A percentile compares a stretch with the other conserved stretches of the same genome.
Evolutionary conservation across 2,888 invertebrate genomes (phyloP).

Genomic region (Eretmocerus hayati): DNA sequence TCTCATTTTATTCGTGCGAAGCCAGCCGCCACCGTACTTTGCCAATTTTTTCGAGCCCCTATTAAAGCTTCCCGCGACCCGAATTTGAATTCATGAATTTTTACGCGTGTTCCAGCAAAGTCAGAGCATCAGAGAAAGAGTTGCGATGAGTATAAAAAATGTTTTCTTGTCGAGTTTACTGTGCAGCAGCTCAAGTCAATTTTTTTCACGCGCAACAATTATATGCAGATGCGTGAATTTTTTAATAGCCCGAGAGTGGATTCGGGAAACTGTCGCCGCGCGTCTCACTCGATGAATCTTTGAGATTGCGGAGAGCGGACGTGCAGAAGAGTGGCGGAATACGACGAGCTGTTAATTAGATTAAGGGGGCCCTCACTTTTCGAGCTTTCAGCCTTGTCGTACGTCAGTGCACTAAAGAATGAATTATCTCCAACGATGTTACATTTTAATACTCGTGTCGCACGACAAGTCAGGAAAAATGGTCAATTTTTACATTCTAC

Average conservation of each 20-base stretch:
- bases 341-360: slow-evolving; percentile 13
- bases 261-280: not conserved
- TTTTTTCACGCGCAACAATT: slow-evolving; percentile 7
- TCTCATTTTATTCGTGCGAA: not conserved
- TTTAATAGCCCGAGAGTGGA: slow-evolving; percentile 4
- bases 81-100: slow-evolving; percentile 22
- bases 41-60: not conserved
- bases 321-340: not conserved
- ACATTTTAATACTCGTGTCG: too few species aligned
- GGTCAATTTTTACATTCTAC: too few species aligned
- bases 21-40: not conserved
- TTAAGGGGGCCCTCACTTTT: slow-evolving; percentile 3
- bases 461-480: too few species aligned
- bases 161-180: too few species aligned
- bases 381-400: too few species aligned
- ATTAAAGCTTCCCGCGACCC: not conserved
- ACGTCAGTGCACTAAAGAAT: too few species aligned
- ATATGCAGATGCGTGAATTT: too few species aligned
- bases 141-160: slow-evolving; percentile 10
- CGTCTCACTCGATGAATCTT: not conserved
- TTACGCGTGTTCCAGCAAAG: slow-evolving; percentile 2
- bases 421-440: too few species aligned
- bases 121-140: too few species aligned
- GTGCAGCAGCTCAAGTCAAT: not conserved
- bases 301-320: not conserved